Evolutionary conservation across 2,113 vertebrate genomes (phyloP).

Genomic region (Mellivora capensis): DNA sequence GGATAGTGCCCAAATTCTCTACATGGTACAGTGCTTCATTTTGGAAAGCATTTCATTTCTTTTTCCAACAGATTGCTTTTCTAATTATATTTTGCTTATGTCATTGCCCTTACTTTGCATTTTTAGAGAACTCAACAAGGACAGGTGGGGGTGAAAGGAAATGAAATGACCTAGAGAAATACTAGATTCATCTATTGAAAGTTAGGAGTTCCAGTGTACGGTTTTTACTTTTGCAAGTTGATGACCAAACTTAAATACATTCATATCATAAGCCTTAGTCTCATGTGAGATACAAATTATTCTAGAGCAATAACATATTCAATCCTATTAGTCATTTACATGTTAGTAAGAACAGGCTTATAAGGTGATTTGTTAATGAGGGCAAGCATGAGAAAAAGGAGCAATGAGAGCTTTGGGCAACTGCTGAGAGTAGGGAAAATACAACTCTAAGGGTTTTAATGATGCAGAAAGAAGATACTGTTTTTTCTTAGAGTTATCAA

Average conservation of each 20-base stretch:
- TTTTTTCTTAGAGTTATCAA: neutral
- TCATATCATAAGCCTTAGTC: neutral
- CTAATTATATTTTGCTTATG: conserved; percentile 77
- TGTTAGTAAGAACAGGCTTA: neutral
- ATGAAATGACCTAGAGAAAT: conserved; percentile 23
- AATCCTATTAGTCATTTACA: neutral
- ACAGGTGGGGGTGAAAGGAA: conserved; percentile 11
- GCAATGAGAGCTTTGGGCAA: neutral
- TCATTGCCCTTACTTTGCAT: conserved; percentile 62
- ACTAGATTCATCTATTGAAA: neutral
- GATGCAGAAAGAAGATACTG: neutral
- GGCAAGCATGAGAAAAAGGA: neutral
- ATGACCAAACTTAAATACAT: neutral
- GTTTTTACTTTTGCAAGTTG: neutral
- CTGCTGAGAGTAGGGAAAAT: neutral
- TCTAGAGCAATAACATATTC: neutral
- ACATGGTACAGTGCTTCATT: conserved; percentile 62
- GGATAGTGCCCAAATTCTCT: conserved; percentile 62
- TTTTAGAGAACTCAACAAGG: conserved; percentile 54
- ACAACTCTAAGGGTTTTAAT: neutral
- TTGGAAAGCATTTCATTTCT: conserved; percentile 60
- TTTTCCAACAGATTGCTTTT: conserved; percentile 71
- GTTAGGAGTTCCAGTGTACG: neutral
- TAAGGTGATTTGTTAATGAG: neutral
- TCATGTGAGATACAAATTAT: neutral